Evolutionary conservation across 2,888 invertebrate species (phyloP).

Genomic region (Torymus aiolomorphi): DNA sequence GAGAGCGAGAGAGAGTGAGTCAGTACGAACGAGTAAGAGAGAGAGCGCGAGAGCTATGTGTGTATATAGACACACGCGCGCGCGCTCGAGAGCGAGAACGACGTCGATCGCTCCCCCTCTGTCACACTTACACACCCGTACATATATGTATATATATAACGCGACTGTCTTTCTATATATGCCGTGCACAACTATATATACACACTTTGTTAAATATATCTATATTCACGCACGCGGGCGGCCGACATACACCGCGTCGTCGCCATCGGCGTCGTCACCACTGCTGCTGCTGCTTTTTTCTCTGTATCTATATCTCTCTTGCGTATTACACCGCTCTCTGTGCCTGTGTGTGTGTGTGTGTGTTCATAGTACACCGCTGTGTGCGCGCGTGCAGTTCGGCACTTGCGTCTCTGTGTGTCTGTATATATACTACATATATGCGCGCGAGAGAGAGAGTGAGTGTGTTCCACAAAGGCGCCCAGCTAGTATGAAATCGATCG

Average conservation of each 20-base stretch:
- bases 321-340: constrained; percentile 3
- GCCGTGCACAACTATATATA: no score
- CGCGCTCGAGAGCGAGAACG: background rate
- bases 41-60: no score
- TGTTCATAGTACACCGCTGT: constrained; percentile 17
- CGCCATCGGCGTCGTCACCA: background rate
- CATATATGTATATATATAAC: background rate
- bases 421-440: background rate
- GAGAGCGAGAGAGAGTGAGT: background rate
- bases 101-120: background rate
- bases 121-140: background rate
- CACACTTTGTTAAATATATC: background rate
- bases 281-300: background rate
- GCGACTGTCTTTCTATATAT: background rate
- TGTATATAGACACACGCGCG: background rate
- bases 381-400: constrained; percentile 27
- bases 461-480: constrained; percentile 51
- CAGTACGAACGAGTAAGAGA: no score
- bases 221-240: background rate
- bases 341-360: constrained; percentile 23
- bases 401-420: background rate
- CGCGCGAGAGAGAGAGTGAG: background rate
- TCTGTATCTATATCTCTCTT: background rate
- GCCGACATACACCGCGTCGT: background rate
- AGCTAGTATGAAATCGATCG: constrained; percentile 55